Evolutionary conservation across 2,113 vertebrate genomes (phyloP).

Genomic region (Myodes glareolus): DNA sequence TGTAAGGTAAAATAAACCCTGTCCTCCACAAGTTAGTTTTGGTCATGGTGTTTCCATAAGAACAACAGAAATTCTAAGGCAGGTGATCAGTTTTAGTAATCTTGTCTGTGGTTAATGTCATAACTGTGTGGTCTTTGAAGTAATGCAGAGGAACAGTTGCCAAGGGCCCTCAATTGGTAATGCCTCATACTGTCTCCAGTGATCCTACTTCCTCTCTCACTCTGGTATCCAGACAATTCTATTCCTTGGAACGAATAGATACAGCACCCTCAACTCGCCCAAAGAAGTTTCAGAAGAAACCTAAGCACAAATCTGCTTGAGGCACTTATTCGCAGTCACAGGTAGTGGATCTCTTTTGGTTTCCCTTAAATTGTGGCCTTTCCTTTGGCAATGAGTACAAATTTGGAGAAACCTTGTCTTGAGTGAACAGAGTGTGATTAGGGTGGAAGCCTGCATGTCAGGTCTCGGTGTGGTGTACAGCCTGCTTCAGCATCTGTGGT

Average conservation of each 20-base stretch:
- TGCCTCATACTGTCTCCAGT: background rate
- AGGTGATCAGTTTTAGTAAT: background rate
- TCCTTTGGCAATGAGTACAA: background rate
- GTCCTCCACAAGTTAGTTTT: background rate
- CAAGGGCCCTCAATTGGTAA: background rate
- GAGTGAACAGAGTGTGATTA: background rate
- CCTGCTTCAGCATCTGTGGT: background rate
- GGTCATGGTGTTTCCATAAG: background rate
- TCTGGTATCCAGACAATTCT: background rate
- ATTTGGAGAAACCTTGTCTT: background rate
- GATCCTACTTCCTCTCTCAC: background rate
- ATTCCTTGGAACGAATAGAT: background rate
- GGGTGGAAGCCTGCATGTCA: background rate
- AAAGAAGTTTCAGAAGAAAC: background rate
- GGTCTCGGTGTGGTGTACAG: background rate
- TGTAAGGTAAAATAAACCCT: background rate
- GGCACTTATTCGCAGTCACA: background rate
- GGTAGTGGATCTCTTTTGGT: background rate
- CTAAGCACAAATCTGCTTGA: background rate
- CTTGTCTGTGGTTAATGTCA: background rate
- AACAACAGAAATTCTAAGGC: background rate
- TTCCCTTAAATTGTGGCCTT: background rate
- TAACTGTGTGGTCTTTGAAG: background rate
- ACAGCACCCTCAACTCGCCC: background rate
- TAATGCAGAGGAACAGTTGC: background rate